These are phyloP conservation scores for Macropus fuliginosus DNA, from an alignment of 2,797 vertebrate genomes.

Conservation along the genomic window DNA sequence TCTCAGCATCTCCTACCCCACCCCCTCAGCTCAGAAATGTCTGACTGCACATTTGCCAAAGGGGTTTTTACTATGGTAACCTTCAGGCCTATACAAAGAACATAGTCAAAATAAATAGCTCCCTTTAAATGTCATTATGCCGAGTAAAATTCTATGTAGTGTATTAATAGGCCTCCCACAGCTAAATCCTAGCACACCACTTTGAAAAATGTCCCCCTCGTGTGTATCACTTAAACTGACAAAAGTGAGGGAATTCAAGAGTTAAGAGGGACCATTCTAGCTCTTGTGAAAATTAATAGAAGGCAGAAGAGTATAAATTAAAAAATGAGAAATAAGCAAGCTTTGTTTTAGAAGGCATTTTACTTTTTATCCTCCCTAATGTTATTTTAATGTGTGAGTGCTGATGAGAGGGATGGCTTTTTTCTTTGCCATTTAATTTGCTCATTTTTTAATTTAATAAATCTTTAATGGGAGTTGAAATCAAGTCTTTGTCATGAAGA, in stretches of 20 bases:
- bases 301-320: slow-evolving; percentile 74
- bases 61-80: slow-evolving; percentile 80
- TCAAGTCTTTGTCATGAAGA: slow-evolving; percentile 71
- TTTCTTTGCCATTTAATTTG: slow-evolving; percentile 64
- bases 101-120: slow-evolving; percentile 82
- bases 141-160: slow-evolving; percentile 82
- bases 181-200: slow-evolving; percentile 81
- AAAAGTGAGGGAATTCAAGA: slow-evolving; percentile 82
- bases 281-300: slow-evolving; percentile 77
- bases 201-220: slow-evolving; percentile 82
- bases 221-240: slow-evolving; percentile 80
- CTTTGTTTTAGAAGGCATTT: slow-evolving; percentile 75
- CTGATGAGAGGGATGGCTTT: slow-evolving; percentile 60
- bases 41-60: slow-evolving; percentile 75
- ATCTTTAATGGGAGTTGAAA: slow-evolving; percentile 70
- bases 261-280: slow-evolving; percentile 73
- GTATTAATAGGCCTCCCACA: slow-evolving; percentile 82
- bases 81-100: slow-evolving; percentile 78
- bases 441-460: slow-evolving; percentile 76
- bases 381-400: slow-evolving; percentile 74
- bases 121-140: slow-evolving; percentile 81
- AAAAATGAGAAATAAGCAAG: slow-evolving; percentile 73
- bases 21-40: slow-evolving; percentile 74
- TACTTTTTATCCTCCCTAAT: slow-evolving; percentile 75
- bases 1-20: slow-evolving; percentile 50